These are phyloP conservation scores for Nomada goodeniana DNA, from an alignment of 2,888 invertebrate species.

Conservation along the genomic window DNA sequence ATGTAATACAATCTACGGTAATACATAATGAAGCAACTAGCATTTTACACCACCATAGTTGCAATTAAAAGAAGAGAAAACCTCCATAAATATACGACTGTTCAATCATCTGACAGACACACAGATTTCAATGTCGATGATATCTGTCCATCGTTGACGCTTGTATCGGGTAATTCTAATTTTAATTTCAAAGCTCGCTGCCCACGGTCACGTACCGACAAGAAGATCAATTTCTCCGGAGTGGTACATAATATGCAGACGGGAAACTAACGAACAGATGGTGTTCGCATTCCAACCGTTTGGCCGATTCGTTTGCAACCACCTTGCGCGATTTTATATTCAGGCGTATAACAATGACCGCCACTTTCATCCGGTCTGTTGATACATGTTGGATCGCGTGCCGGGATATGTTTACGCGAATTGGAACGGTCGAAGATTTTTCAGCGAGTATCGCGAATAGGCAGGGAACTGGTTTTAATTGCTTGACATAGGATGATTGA, in stretches of 20 bases:
- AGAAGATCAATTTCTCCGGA: slow-evolving; percentile 38
- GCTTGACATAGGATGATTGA: slow-evolving; percentile 11
- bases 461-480: slow-evolving; percentile 9
- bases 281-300: slow-evolving; percentile 43
- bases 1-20: too few species aligned
- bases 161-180: slow-evolving; percentile 10
- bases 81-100: background rate
- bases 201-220: slow-evolving; percentile 14
- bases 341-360: slow-evolving; percentile 49
- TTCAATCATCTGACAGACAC: slow-evolving; percentile 17
- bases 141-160: background rate
- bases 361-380: slow-evolving; percentile 42
- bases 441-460: background rate
- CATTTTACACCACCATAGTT: background rate
- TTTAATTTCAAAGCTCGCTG: slow-evolving; percentile 42
- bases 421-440: background rate
- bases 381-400: slow-evolving; percentile 42
- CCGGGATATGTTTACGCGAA: slow-evolving; percentile 16
- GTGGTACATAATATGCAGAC: slow-evolving; percentile 31
- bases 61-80: too few species aligned
- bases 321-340: slow-evolving; percentile 43
- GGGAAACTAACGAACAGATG: slow-evolving; percentile 42
- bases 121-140: slow-evolving; percentile 17
- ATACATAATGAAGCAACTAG: background rate
- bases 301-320: slow-evolving; percentile 36